Percentiles rank a stretch among this genome's conserved stretches.
Conservation (phyloP, 2,888 invertebrate species). For the Eupithecia pulchellata region DNA sequence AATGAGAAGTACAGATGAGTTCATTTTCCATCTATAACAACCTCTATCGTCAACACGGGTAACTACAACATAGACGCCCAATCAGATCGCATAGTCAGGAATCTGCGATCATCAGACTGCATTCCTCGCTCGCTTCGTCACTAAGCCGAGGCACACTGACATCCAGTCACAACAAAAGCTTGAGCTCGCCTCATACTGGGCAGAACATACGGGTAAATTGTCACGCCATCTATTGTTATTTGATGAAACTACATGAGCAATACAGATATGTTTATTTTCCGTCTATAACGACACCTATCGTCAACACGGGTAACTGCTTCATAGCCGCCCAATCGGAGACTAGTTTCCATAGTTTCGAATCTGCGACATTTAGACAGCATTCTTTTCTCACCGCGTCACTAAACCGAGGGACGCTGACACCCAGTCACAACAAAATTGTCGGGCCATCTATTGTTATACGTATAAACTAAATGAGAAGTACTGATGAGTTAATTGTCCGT, state of each 20-base stretch:
- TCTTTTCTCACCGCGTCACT: conserved; percentile 56
- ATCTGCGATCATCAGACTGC: conserved; percentile 63
- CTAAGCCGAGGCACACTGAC: conserved; percentile 68
- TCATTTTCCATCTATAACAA: too few relatives aligned
- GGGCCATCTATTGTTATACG: conserved; percentile 56
- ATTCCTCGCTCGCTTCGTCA: conserved; percentile 56
- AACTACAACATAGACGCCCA: too few relatives aligned
- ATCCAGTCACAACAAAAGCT: conserved; percentile 76
- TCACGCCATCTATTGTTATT: conserved; percentile 54
- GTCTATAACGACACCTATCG: too few relatives aligned
- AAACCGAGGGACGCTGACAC: conserved; percentile 63
- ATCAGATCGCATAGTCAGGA: conserved; percentile 74
- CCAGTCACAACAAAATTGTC: conserved; percentile 74
- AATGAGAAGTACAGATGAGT: too few relatives aligned
- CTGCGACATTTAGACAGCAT: conserved; percentile 62
- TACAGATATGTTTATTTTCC: too few relatives aligned
- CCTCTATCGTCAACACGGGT: too few relatives aligned
- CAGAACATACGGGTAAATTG: conserved; percentile 63
- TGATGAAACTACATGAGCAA: too few relatives aligned
- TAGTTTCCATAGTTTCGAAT: conserved; percentile 73
- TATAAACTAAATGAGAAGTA: too few relatives aligned
- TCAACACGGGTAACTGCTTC: too few relatives aligned
- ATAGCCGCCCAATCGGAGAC: conserved; percentile 73
- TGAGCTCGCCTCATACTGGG: conserved; percentile 76
- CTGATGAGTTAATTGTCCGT: too few relatives aligned